Evolutionary conservation across 2,797 vertebrate genomes (phyloP).

Genomic region (Ataeniobius toweri): DNA sequence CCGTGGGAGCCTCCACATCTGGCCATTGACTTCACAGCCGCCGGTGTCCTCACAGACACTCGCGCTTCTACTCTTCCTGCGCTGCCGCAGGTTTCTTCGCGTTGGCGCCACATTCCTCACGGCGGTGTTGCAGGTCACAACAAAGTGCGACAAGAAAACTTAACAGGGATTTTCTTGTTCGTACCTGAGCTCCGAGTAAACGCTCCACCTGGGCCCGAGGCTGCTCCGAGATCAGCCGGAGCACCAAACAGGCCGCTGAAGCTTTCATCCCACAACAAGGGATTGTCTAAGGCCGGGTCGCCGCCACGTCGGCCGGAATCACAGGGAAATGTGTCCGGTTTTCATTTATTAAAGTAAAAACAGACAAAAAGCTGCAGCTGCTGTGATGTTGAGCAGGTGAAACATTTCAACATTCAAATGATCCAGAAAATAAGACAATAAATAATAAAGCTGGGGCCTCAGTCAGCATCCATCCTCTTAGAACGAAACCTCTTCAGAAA

Average conservation of each 20-base stretch:
- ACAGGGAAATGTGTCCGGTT: no score
- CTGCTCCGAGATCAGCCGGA: constrained; percentile 47
- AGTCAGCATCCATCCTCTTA: no score
- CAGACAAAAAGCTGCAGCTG: not conserved
- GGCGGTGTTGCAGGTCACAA: constrained; percentile 70
- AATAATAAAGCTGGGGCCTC: no score
- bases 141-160: constrained; percentile 86
- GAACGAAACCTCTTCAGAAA: no score
- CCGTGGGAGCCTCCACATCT: constrained; percentile 73
- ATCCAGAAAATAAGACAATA: no score
- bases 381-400: no score
- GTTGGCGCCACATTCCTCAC: constrained; percentile 80
- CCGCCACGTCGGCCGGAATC: not conserved
- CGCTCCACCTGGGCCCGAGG: constrained; percentile 59
- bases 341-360: no score
- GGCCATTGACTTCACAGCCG: constrained; percentile 61
- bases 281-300: not conserved
- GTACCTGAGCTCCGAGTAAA: constrained; percentile 76
- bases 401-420: no score
- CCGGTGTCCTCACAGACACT: constrained; percentile 19
- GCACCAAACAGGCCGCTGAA: constrained; percentile 17
- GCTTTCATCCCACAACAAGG: constrained; percentile 53
- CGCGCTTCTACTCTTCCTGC: constrained; percentile 25
- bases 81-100: constrained; percentile 66
- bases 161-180: constrained; percentile 90